A percentile compares a stretch with the other conserved stretches of the same genome.
Conservation (phyloP, 2,113 vertebrate genomes). For the Hemichromis elongatus region DNA sequence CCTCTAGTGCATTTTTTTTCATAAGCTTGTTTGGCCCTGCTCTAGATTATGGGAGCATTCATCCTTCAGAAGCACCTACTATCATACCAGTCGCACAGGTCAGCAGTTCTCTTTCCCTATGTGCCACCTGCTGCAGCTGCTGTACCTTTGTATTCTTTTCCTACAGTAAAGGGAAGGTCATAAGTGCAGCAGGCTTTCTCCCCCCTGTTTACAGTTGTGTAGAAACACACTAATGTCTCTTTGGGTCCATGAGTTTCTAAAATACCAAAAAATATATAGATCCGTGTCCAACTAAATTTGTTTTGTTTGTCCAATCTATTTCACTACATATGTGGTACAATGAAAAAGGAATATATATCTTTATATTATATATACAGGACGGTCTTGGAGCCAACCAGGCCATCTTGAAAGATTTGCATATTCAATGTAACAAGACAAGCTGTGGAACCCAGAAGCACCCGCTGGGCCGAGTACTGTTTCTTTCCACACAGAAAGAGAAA, state of each 20-base stretch:
- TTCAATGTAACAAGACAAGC: neutral
- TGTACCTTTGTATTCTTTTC: neutral
- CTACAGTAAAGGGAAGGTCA: neutral
- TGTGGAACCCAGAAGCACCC: slow-evolving; percentile 18
- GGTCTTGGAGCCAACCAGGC: neutral
- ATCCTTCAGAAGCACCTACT: slow-evolving; percentile 27
- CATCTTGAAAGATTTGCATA: slow-evolving; percentile 18
- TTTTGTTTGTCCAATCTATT: neutral
- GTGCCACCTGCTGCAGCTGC: slow-evolving; percentile 45
- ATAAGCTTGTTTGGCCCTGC: slow-evolving; percentile 49
- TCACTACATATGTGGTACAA: neutral
- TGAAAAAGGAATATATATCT: neutral
- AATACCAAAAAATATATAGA: neutral
- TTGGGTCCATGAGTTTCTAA: neutral
- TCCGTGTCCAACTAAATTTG: neutral
- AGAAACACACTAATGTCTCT: neutral
- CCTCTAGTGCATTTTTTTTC: slow-evolving; percentile 56
- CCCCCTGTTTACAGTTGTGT: neutral
- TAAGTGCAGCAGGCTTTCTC: neutral
- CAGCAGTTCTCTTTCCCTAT: slow-evolving; percentile 35
- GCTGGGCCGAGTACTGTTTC: slow-evolving; percentile 21
- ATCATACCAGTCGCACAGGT: slow-evolving; percentile 52
- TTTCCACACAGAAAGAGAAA: slow-evolving; percentile 15
- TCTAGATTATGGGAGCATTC: slow-evolving; percentile 48
- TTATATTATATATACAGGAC: neutral